Percentiles rank a stretch among this genome's conserved stretches.
phyloP scores from a whole-genome alignment of 1,140 invertebrate genomes.

The Heliothis subflexa region DNA sequence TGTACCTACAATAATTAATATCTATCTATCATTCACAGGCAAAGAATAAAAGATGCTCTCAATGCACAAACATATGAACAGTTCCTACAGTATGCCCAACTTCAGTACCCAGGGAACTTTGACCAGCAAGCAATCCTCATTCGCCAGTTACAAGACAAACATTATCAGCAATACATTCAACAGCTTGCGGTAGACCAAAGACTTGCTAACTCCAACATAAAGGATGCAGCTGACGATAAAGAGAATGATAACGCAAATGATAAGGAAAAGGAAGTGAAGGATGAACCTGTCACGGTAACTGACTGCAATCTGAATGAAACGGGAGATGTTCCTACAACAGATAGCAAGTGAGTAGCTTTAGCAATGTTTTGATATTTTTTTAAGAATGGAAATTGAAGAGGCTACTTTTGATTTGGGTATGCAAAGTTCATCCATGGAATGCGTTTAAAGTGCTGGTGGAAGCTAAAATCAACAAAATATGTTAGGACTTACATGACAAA shows the following conservation, averaged over 20 bases:
- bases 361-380: not conserved
- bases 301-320: conserved; percentile 74
- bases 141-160: conserved; percentile 97
- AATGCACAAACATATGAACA: conserved; percentile 98
- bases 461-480: too few species aligned
- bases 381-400: not conserved
- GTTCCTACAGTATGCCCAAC: conserved; percentile 96
- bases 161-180: conserved; percentile 99
- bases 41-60: conserved; percentile 97
- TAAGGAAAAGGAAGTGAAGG: conserved; percentile 58
- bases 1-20: too few species aligned
- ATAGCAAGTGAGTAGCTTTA: conserved; percentile 69
- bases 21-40: conserved; percentile 75
- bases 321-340: conserved; percentile 54
- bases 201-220: conserved; percentile 76
- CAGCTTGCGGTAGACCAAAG: conserved; percentile 89
- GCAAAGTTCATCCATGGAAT: too few species aligned
- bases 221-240: conserved; percentile 47
- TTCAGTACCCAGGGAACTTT: conserved; percentile 96
- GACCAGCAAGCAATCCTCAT: conserved; percentile 98
- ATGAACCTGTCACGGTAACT: conserved; percentile 59
- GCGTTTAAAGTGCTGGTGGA: too few species aligned
- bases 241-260: conserved; percentile 55
- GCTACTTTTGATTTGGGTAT: too few species aligned
- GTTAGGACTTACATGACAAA: too few species aligned